Conservation (phyloP, 2,888 invertebrate species). For the Alloscopus bannaensis region DNA sequence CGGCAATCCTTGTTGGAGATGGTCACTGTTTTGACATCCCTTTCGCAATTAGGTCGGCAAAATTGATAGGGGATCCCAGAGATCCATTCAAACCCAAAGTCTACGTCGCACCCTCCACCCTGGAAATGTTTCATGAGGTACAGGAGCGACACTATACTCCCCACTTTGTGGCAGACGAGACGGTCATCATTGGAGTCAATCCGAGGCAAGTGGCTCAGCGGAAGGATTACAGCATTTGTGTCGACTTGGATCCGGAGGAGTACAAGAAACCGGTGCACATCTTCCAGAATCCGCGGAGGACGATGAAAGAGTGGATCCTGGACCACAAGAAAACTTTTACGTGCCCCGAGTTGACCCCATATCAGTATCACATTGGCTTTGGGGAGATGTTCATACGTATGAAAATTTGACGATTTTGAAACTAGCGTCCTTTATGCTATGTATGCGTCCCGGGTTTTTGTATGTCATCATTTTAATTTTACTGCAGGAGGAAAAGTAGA, state of each 20-base stretch:
- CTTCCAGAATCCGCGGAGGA: constrained; percentile 29
- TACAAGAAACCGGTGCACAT: constrained; percentile 47
- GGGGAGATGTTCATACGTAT: constrained; percentile 37
- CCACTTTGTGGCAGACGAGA: neutral
- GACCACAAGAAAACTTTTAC: constrained; percentile 10
- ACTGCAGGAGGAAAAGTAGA: constrained; percentile 16
- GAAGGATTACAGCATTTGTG: constrained; percentile 30
- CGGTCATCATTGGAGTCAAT: constrained; percentile 49
- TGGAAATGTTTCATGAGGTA: constrained; percentile 39
- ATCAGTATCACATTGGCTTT: constrained; percentile 45
- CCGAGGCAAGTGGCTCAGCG: constrained; percentile 40
- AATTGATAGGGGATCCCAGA: constrained; percentile 46
- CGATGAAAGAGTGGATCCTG: constrained; percentile 30
- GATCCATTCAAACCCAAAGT: constrained; percentile 54
- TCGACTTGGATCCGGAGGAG: constrained; percentile 26
- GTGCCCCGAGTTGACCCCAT: constrained; percentile 5
- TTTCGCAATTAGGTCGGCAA: constrained; percentile 45
- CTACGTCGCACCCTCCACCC: constrained; percentile 15
- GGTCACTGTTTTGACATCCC: constrained; percentile 47
- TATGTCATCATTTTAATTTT: neutral
- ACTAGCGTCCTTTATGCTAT: too few relatives aligned
- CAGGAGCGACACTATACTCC: constrained; percentile 29
- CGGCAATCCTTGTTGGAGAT: constrained; percentile 49
- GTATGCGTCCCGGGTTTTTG: too few relatives aligned
- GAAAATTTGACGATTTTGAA: neutral